phyloP scores from a whole-genome alignment of 2,113 vertebrate species.

The Fregata magnificens region DNA sequence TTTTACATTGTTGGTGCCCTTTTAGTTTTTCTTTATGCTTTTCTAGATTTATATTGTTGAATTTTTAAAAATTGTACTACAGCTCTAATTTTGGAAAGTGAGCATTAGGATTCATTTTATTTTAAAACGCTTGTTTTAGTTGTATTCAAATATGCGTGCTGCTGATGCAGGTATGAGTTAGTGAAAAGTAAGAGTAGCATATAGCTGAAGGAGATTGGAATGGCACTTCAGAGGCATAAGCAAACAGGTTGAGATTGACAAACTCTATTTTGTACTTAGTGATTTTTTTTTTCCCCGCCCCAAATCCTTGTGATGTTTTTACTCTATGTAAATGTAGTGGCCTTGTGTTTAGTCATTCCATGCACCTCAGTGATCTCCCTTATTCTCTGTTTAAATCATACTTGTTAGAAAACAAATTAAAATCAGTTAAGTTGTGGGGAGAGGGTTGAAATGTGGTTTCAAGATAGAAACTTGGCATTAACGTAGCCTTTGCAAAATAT shows the following conservation, averaged over 20 bases:
- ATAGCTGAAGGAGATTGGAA: background rate
- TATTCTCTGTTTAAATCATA: background rate
- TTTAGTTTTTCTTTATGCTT: background rate
- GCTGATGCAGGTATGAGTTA: background rate
- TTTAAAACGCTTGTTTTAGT: background rate
- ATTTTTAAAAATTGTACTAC: background rate
- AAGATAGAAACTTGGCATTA: background rate
- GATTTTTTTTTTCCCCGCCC: background rate
- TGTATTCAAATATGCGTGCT: background rate
- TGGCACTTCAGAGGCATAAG: background rate
- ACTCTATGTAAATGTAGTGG: background rate
- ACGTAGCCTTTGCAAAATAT: background rate
- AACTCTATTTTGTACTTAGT: background rate
- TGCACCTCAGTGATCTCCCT: background rate
- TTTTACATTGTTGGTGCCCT: background rate
- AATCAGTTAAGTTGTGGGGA: background rate
- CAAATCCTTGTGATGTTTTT: background rate
- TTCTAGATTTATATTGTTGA: background rate
- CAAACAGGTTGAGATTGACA: background rate
- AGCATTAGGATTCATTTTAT: background rate
- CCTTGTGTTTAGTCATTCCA: background rate
- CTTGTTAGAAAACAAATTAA: background rate
- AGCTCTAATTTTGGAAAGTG: background rate
- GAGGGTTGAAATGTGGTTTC: background rate
- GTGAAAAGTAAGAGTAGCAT: background rate